Percentiles rank a stretch among this genome's conserved stretches.
Conservation (phyloP, 2,113 vertebrate species). For the Calypte anna region DNA sequence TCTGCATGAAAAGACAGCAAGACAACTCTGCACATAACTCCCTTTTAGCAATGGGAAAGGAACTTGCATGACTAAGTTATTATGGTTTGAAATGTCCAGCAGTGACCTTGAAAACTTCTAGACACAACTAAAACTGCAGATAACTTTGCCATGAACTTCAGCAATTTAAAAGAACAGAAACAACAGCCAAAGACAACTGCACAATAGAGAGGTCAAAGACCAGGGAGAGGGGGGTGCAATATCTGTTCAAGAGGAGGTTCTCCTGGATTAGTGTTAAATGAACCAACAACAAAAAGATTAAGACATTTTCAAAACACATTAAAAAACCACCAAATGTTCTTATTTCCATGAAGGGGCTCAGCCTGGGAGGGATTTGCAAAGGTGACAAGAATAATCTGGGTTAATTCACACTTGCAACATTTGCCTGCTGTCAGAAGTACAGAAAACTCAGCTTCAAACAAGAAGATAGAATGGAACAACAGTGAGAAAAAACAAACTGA, state of each 20-base stretch:
- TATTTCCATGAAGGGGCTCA: not conserved
- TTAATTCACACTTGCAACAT: not conserved
- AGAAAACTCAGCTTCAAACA: not conserved
- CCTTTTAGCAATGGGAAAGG: not conserved
- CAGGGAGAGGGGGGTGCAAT: not conserved
- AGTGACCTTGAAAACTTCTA: not conserved
- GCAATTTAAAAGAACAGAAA: not conserved
- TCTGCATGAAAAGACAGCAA: not conserved
- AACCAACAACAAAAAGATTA: not conserved
- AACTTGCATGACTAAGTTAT: not conserved
- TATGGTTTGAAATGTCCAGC: not conserved
- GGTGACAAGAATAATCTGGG: not conserved
- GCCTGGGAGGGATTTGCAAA: not conserved
- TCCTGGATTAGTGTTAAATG: not conserved
- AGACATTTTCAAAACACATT: not conserved
- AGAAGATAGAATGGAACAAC: not conserved
- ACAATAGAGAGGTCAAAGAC: not conserved
- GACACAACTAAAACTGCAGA: not conserved
- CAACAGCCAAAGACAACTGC: not conserved
- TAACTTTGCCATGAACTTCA: not conserved
- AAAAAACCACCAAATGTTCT: not conserved
- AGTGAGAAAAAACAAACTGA: rapidly evolving
- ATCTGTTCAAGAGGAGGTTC: not conserved
- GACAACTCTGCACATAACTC: not conserved
- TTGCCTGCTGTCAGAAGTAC: not conserved